Base-by-base conservation (phyloP, 92 coral and sea anemone genomes). In the Zoanthus gigantus region DNA sequence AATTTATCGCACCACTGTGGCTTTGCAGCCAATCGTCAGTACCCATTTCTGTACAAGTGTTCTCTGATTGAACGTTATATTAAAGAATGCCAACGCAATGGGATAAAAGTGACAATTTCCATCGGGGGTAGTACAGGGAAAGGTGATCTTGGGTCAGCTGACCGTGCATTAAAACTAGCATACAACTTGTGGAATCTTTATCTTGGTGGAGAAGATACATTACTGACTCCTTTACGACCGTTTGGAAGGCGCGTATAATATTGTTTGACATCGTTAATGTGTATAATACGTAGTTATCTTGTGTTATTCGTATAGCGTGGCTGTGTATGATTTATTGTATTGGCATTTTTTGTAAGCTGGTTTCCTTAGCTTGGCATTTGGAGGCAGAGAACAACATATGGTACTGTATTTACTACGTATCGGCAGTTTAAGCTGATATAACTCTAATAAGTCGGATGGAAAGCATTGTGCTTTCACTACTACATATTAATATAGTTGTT, bases 161-260 rank as follows among this genome's bases (percentile, higher is more conserved):
- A 53, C 12, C 15, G 58, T 9, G 58, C 58, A 14, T 10, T 73
- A 10, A 54, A 44, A 17, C 34, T 85, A 31, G 89, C 89, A 7
- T 6, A 74, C 28, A 85, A 74, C 34, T 11, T 85, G 30, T 85
- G 82, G 80, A 30, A 75, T 32, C 71, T 85, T 6, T 85, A 56
- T 71, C 37, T 85, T 23, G 89, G 72, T 17, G 89, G 89, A 30
- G 37, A 74, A 14, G n/a, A 30, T 72, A 0, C 67, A 28, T 9
- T n/a, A 1, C 29, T 79, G 8, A 9, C 13, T 10, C 30, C 28
- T 72, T 37, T 85, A 12, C 50, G 89, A 17, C 89, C 89, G 28
- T 85, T 85, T 75, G 72, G 89, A 72, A 85, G 17, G 89, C 76
- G n/a, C 56, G 83, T 47, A 47, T 72, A 28, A 42, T 7, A 72